Evolutionary conservation across 2,888 invertebrate species (phyloP), one percentile per base, ranked within the genome.

Genomic region (Agriotes lineatus): DNA sequence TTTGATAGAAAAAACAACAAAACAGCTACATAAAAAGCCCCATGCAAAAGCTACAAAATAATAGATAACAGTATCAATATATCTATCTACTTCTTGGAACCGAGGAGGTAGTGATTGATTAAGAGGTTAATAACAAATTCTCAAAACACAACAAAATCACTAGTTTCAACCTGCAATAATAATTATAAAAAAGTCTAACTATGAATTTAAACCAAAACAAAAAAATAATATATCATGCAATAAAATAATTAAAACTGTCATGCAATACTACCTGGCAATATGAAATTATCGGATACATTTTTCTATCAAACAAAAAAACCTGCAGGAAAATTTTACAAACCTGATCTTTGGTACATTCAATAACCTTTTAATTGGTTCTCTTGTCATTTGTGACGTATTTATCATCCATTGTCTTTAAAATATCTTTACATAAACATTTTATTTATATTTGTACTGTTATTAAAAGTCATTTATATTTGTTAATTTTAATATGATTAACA

Each of bases 101-200:
- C 69, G 61, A 65, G 61, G 69, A 69, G 69, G 57, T 69, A 69
- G 69, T 52, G 69, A 69, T 69, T 22, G 69, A 61, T 69, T 65
- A 69, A 25, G 45, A 37, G 16, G 19, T 56, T 33, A 57, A n/a
- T 22, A 30, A 45, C 16, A 33, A 5, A 25, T 25, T 7, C 4
- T 3, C 14, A 39, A 5, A 48, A 58, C n/a, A 42, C 14, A 58
- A 52, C 10, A 52, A 25, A 14, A 42, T 42, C 42, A 42, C 14
- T 14, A 14, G 25, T 5, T 48, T 25, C 18, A 35, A 39, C 62
- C 52, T 54, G 52, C 25, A 52, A 62, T 62, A 37, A 50, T n/a
- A n/a, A 62, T 54, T 5, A 54, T 42, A 61, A 33, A 9, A 14
- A 50, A 37, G 37, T 42, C 25, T 25, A 25, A 3, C 25, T 25